Percentiles rank a stretch among this genome's conserved stretches.
These are phyloP conservation scores for Lasius fuliginosus DNA, from an alignment of 2,888 invertebrate genomes.

Conservation along the genomic window DNA sequence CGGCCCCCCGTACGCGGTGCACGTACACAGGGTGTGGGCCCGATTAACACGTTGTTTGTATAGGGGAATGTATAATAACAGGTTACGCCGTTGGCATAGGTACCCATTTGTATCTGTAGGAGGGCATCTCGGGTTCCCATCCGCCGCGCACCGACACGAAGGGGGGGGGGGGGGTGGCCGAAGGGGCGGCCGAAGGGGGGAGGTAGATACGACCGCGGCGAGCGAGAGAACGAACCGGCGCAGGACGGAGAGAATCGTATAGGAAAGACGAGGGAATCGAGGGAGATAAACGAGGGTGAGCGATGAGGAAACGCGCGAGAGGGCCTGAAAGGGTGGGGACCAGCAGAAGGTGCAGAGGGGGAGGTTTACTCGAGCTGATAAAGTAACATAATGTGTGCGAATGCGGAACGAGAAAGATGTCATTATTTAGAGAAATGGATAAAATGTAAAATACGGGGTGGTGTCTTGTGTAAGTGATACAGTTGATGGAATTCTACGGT, in stretches of 20 bases:
- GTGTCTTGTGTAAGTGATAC: not conserved
- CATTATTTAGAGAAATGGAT: constrained; percentile 42
- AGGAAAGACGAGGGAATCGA: constrained; percentile 41
- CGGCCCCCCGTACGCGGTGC: constrained; percentile 63
- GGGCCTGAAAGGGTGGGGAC: constrained; percentile 23
- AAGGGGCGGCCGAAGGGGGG: constrained; percentile 37
- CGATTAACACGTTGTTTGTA: constrained; percentile 87
- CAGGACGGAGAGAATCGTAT: constrained; percentile 33
- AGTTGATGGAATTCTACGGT: not conserved
- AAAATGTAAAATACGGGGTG: too few species aligned
- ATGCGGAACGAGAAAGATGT: constrained; percentile 46
- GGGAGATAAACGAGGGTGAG: constrained; percentile 53
- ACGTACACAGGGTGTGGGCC: constrained; percentile 74
- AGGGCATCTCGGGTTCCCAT: constrained; percentile 83
- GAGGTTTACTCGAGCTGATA: constrained; percentile 28
- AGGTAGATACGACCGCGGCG: constrained; percentile 37
- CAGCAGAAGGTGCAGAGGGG: constrained; percentile 54
- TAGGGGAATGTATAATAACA: constrained; percentile 86
- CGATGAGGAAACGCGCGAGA: constrained; percentile 35
- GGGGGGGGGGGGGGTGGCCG: too few species aligned
- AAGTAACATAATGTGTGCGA: constrained; percentile 47
- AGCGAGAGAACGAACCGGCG: constrained; percentile 31
- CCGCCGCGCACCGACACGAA: constrained; percentile 62
- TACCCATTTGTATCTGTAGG: constrained; percentile 83
- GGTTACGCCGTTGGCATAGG: constrained; percentile 85